Evolutionary conservation across 2,113 vertebrate species (phyloP).

Genomic region (Bubo bubo): DNA sequence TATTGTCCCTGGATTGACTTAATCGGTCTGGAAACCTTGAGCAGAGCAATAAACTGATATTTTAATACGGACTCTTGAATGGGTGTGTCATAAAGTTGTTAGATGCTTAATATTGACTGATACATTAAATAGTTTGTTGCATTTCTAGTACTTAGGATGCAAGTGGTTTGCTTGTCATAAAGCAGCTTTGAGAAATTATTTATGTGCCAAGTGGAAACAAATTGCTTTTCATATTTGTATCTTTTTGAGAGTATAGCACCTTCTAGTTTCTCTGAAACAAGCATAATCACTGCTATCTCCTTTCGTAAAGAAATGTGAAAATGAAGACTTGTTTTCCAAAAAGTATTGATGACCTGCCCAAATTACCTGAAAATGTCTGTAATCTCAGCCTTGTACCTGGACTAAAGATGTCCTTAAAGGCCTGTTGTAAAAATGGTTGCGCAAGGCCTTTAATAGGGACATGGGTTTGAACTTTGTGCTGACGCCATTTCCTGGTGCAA

Average conservation of each 20-base stretch:
- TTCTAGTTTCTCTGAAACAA: not conserved
- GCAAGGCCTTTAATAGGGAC: not conserved
- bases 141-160: not conserved
- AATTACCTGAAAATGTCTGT: not conserved
- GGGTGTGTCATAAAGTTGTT: not conserved
- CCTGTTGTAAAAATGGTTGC: not conserved
- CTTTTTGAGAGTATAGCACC: not conserved
- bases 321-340: not conserved
- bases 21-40: not conserved
- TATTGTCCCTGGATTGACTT: not conserved
- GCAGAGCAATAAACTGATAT: not conserved
- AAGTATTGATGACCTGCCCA: not conserved
- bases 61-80: not conserved
- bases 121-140: not conserved
- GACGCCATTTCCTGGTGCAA: not conserved
- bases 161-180: not conserved
- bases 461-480: constrained; percentile 19
- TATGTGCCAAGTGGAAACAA: not conserved
- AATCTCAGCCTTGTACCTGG: not conserved
- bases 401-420: not conserved
- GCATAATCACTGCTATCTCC: not conserved
- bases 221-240: not conserved
- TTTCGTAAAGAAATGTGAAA: not conserved
- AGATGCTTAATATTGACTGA: not conserved
- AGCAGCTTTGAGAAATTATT: not conserved